These are phyloP conservation scores for Tiliacea aurago DNA, from an alignment of 2,888 invertebrate genomes.

Conservation along the genomic window DNA sequence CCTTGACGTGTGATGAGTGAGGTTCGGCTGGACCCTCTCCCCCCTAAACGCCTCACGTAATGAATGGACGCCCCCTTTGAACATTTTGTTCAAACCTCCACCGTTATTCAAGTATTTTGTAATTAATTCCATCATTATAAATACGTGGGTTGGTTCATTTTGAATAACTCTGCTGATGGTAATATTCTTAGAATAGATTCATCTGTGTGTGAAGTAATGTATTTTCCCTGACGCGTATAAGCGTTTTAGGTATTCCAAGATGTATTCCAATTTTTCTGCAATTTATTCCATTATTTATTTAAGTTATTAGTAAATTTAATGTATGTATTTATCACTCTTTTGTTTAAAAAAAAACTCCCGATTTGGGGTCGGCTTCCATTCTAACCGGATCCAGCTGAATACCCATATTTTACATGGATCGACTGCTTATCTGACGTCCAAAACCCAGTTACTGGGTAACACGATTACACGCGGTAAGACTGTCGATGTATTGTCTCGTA, in stretches of 20 bases:
- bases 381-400: background rate
- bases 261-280: slow-evolving; percentile 42
- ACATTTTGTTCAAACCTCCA: too few species aligned
- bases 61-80: too few species aligned
- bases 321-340: slow-evolving; percentile 4
- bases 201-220: background rate
- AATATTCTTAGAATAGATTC: background rate
- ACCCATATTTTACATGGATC: background rate
- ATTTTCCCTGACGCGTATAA: background rate
- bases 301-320: slow-evolving; percentile 16
- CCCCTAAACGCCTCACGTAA: too few species aligned
- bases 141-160: background rate
- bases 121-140: background rate
- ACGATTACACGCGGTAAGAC: background rate
- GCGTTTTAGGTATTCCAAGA: slow-evolving; percentile 31
- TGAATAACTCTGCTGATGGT: background rate
- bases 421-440: background rate
- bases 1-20: too few species aligned
- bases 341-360: background rate
- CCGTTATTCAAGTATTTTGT: too few species aligned
- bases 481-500: background rate
- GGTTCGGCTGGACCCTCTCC: too few species aligned
- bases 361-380: background rate
- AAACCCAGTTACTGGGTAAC: background rate
- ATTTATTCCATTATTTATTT: slow-evolving; percentile 24